Base-by-base conservation (phyloP, 2,888 invertebrate species). In the Xiphydria camelus region DNA sequence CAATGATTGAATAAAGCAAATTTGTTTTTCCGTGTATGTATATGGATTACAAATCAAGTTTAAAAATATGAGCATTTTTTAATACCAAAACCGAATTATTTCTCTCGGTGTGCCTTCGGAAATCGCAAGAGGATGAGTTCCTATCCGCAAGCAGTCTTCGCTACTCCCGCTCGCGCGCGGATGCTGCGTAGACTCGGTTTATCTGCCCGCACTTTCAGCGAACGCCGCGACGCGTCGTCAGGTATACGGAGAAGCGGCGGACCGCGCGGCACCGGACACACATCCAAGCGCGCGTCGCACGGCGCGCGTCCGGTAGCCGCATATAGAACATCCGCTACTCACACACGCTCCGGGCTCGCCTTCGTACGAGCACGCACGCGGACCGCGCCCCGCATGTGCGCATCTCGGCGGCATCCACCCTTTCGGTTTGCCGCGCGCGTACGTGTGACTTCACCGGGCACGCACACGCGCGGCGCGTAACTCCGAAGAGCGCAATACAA, bases 321-420 rank as follows among this genome's bases (percentile, higher is more conserved):
- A 63, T 68, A 70, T 66, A 70, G 65, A 66, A 70, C 66, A 69
- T 68, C 68, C 69, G 70, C 56, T 62, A 31, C 49, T 45, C 44
- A 50, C 48, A 41, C 45, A 41, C 26, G 41, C 40, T 32, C 40
- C 37, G n/a, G n/a, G n/a, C n/a, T n/a, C n/a, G n/a, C n/a, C n/a
- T n/a, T 50, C 49, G 45, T 33, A 49, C 46, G 42, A 36, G 43
- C 42, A 49, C 42, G 39, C 42, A 37, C 38, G 41, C 38, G 33
- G 18, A 25, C 36, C 29, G 39, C 41, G 44, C 21, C n/a, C 14
- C 21, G 20, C 12, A 29, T 29, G 15, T 29, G 14, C n/a, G n/a
- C n/a, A n/a, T n/a, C n/a, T n/a, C n/a, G n/a, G n/a, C n/a, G n/a
- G n/a, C n/a, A n/a, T n/a, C 29, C 15, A 29, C 29, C 29, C 29